A percentile compares a stretch with the other conserved stretches of the same genome.
Evolutionary conservation across 2,888 invertebrate species (phyloP).

Genomic region (Ophioninae sp.): DNA sequence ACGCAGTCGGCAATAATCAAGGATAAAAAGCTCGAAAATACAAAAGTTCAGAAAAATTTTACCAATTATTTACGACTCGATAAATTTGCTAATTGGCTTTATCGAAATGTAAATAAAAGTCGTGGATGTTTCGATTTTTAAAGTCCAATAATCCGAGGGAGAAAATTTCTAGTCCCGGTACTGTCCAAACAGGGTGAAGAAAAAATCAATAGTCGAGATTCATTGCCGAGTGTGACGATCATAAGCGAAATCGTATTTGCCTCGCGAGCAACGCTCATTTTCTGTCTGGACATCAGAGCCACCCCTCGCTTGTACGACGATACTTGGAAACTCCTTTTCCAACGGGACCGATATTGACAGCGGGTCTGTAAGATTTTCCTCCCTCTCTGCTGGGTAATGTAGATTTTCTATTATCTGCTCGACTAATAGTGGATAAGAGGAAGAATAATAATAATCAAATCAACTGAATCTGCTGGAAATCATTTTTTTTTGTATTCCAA

Average conservation of each 20-base stretch:
- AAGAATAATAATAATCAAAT: background rate
- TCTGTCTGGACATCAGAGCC: constrained; percentile 23
- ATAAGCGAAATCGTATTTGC: constrained; percentile 58
- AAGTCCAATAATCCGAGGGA: background rate
- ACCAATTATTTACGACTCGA: background rate
- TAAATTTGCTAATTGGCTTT: background rate
- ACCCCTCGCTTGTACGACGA: background rate
- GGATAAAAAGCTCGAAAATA: background rate
- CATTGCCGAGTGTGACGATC: constrained; percentile 14
- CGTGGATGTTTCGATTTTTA: background rate
- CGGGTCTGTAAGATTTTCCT: background rate
- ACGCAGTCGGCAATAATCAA: background rate
- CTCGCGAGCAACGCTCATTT: constrained; percentile 39
- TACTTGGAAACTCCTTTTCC: constrained; percentile 26
- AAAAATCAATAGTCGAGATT: constrained; percentile 55
- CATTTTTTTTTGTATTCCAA: background rate
- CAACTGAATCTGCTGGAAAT: background rate
- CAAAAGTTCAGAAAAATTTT: background rate
- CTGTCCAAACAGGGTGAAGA: constrained; percentile 43
- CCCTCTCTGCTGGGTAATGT: background rate
- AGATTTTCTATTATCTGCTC: background rate
- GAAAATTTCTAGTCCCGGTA: constrained; percentile 40
- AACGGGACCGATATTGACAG: constrained; percentile 28
- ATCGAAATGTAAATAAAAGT: background rate
- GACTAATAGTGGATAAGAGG: background rate